Evolutionary conservation across 2,113 vertebrate species (phyloP).

Genomic region (Laterallus jamaicensis): DNA sequence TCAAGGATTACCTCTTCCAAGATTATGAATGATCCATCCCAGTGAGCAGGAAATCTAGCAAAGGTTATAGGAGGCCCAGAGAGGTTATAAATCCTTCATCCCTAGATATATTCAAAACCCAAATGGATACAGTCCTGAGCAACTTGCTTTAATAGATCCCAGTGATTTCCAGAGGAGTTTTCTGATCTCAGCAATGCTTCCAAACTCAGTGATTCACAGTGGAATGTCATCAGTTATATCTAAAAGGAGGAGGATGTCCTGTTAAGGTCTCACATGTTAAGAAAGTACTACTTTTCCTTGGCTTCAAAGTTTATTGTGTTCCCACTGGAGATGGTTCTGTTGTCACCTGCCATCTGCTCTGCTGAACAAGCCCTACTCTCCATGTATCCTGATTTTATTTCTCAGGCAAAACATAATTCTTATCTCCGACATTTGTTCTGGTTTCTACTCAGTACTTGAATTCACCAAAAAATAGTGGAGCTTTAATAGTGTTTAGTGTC

Average conservation of each 20-base stretch:
- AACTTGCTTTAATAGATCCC: not conserved
- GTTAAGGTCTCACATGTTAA: not conserved
- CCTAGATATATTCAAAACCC: not conserved
- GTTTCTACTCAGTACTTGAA: not conserved
- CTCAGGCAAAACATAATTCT: not conserved
- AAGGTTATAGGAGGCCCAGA: not conserved
- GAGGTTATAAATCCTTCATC: not conserved
- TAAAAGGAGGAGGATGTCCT: not conserved
- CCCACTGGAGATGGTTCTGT: not conserved
- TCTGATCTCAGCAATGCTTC: not conserved
- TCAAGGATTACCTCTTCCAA: not conserved
- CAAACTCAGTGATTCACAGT: not conserved
- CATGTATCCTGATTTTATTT: not conserved
- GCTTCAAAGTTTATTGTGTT: not conserved
- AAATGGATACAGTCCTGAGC: not conserved
- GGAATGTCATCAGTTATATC: not conserved
- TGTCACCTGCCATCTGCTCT: not conserved
- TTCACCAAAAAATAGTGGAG: not conserved
- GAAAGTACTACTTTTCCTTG: not conserved
- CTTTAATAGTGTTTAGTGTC: not conserved
- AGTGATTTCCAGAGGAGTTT: not conserved
- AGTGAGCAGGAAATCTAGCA: not conserved
- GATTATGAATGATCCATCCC: not conserved
- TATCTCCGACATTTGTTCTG: not conserved
- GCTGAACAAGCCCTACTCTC: not conserved